Conservation (phyloP, 2,797 vertebrate genomes). For the Eremophila alpestris region DNA sequence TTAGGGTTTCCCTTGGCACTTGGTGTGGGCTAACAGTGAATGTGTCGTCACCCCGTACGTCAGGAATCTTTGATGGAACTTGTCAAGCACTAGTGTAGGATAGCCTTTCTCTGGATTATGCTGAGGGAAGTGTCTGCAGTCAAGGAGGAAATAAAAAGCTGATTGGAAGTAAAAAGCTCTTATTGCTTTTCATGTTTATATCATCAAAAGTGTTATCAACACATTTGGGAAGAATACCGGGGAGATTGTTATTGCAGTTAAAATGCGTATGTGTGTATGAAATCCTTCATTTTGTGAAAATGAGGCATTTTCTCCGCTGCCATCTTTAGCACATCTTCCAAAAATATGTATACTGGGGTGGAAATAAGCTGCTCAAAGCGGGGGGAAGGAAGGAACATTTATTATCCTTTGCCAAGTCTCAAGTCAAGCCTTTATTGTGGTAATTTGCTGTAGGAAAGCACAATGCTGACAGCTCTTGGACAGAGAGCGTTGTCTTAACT, state of each 20-base stretch:
- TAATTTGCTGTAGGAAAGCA: neutral
- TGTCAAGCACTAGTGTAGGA: neutral
- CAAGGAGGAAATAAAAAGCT: slow-evolving; percentile 3
- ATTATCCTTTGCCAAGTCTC: neutral
- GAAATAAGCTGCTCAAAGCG: neutral
- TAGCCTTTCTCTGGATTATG: neutral
- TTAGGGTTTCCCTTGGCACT: neutral
- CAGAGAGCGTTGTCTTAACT: neutral
- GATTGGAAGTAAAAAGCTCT: slow-evolving; percentile 5
- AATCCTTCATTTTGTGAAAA: neutral
- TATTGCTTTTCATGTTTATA: neutral
- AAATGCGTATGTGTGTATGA: neutral
- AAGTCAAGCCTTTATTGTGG: neutral
- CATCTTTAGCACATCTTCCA: neutral
- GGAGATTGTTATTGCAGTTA: neutral
- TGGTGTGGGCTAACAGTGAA: rapidly evolving
- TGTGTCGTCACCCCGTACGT: rapidly evolving
- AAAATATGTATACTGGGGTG: neutral
- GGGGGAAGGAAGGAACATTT: neutral
- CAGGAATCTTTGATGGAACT: neutral
- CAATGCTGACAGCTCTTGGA: neutral
- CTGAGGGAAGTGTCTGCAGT: neutral
- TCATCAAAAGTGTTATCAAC: neutral
- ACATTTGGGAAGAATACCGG: neutral
- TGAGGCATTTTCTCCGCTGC: neutral